Percentiles rank a stretch among this genome's conserved stretches.
Evolutionary conservation across 2,113 vertebrate species (phyloP).

Genomic region (Monopterus albus): DNA sequence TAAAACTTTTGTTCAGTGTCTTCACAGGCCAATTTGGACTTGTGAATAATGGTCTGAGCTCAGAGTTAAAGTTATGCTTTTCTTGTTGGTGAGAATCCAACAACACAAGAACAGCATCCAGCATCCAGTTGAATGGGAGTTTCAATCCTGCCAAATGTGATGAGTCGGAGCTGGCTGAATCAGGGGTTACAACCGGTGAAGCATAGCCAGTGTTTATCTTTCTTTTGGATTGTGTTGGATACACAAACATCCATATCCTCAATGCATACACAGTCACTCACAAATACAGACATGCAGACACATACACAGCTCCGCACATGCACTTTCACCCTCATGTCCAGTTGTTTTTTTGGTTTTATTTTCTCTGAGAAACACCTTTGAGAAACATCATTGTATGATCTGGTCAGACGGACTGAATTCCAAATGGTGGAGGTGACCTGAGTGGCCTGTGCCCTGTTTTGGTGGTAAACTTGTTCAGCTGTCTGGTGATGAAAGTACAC

Average conservation of each 20-base stretch:
- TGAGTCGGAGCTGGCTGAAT: constrained; percentile 38
- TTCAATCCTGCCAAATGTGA: constrained; percentile 35
- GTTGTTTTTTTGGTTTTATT: constrained; percentile 17
- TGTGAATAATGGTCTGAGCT: neutral
- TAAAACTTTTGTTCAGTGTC: too few relatives aligned
- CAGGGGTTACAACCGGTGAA: constrained; percentile 30
- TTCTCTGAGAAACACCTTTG: neutral
- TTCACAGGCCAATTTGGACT: too few relatives aligned
- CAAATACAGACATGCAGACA: neutral
- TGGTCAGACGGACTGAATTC: constrained; percentile 7
- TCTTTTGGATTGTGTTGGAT: constrained; percentile 50
- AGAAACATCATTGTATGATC: neutral
- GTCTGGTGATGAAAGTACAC: constrained; percentile 11
- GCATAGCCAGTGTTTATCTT: constrained; percentile 59
- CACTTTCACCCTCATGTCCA: neutral
- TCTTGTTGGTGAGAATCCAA: constrained; percentile 11
- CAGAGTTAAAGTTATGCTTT: neutral
- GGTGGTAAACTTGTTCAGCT: neutral
- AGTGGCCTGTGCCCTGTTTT: neutral
- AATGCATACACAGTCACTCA: neutral
- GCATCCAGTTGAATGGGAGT: neutral
- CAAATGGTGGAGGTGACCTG: neutral
- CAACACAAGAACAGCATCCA: neutral
- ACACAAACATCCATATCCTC: constrained; percentile 41
- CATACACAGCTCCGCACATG: neutral